Evolutionary conservation across 2,888 invertebrate species (phyloP).

Genomic region (Parnassius mnemosyne): DNA sequence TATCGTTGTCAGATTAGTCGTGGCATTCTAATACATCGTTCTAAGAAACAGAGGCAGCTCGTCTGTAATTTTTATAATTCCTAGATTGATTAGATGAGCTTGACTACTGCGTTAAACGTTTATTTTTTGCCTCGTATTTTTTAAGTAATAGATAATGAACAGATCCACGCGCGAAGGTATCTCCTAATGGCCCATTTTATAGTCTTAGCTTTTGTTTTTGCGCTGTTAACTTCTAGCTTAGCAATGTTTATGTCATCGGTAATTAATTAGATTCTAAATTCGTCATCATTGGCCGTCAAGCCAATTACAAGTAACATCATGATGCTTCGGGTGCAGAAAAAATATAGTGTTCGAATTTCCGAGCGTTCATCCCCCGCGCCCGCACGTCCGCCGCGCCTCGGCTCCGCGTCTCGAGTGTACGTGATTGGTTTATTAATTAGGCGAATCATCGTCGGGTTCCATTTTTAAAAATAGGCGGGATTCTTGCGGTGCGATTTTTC

Average conservation of each 20-base stretch:
- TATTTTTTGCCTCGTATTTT: constrained; percentile 41
- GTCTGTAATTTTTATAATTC: constrained; percentile 51
- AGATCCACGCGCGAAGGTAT: constrained; percentile 43
- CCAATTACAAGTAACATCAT: constrained; percentile 76
- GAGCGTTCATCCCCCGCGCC: constrained; percentile 77
- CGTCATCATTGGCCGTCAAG: constrained; percentile 67
- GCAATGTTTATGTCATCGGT: constrained; percentile 48
- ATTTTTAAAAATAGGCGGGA: constrained; percentile 81
- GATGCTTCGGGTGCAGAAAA: constrained; percentile 73
- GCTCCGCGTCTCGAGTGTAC: constrained; percentile 79
- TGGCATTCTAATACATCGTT: constrained; percentile 25
- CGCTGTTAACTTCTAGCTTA: constrained; percentile 45
- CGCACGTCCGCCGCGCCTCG: constrained; percentile 78
- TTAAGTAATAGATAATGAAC: constrained; percentile 37
- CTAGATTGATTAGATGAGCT: constrained; percentile 52
- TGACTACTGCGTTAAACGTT: constrained; percentile 38
- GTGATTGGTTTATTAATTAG: constrained; percentile 82
- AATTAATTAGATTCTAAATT: constrained; percentile 64
- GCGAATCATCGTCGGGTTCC: constrained; percentile 72
- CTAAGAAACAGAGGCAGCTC: constrained; percentile 38
- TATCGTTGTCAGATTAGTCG: constrained; percentile 20
- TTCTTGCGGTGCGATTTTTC: constrained; percentile 76
- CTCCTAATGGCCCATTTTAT: constrained; percentile 47
- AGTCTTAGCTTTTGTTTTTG: constrained; percentile 30
- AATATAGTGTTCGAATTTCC: constrained; percentile 78